Base-by-base conservation (phyloP, 2,797 vertebrate genomes). In the Pseudomugil tenellus region DNA sequence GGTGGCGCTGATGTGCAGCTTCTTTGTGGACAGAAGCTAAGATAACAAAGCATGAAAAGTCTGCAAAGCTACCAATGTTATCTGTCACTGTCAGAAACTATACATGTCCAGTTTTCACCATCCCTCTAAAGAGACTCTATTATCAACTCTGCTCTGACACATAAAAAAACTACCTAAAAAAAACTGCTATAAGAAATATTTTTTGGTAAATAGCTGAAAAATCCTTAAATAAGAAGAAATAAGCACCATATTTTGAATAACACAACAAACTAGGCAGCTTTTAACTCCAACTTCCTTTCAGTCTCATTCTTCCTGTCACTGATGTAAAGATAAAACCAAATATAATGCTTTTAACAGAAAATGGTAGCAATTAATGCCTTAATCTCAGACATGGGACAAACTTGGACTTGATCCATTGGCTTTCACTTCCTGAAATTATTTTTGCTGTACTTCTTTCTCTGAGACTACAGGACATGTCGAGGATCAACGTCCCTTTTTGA, bases 1-100 rank as follows among this genome's bases (percentile, higher is more conserved):
- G 63, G 76, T 73, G 37, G 67, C 3, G 54, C 59, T 67, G 49
- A 67, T 62, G 56, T 54, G 74, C 67, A 78, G 68, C 56, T 58
- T 80, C 62, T 80, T 70, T 52, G 72, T 76, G 60, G 74, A 67
- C 67, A 61, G 49, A 54, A 74, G 52, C n/a, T 19, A 31, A 55
- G 39, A 65, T 67, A 31, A 72, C 28, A 74, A 76, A 72, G 13
- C 19, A 55, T 26, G 48, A 62, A 65, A 55, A 34, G 11, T 41
- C 59, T 37, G 43, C 13, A 46, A 61, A 77, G 48, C 65, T 58
- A 21, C 51, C 4, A 3, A 26, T 51, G 58, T 58, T n/a, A 39
- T 51, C 48, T 51, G 58, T 58, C 51, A 51, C 48, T 21, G 35
- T 81, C 66, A 17, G 49, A 76, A 59, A 34, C 25, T 0, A 5